Base-by-base conservation (phyloP, 2,888 invertebrate species). In the Eustalomyia histrio region DNA sequence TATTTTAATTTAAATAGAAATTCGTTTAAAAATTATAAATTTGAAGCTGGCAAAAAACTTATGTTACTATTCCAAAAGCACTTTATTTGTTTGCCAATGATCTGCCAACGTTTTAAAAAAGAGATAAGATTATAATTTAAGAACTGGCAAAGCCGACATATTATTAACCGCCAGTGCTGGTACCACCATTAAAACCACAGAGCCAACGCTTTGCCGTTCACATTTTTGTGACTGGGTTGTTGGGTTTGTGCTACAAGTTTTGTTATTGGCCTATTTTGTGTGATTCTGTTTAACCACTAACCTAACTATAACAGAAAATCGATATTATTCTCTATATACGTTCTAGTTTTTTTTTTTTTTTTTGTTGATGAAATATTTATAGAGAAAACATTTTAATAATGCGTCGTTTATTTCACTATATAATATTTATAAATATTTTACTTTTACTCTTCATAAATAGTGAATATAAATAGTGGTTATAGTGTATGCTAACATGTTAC, bases 351-450 rank as follows among this genome's bases (percentile, higher is more conserved):
- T 10, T n/a, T n/a, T n/a, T n/a, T n/a, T n/a, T n/a, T 12, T 2
- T 12, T 12, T 12, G 0, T 39, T 39, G 14, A 12, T 12, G 14
- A 47, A 47, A 47, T 14, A 4, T 6, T 14, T 3, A 47, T n/a
- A 47, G n/a, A 47, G n/a, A 47, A 47, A 24, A 65, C 29, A 71
- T 33, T 65, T 65, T 65, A 53, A 52, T 58, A 58, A 67, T 43
- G 58, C 65, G 39, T 55, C 65, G 35, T 35, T 63, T 73, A 67
- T 76, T 52, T 64, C 47, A 24, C 52, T 17, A 65, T 18, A 52
- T 68, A 63, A 50, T 63, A 57, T 76, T 14, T 53, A 61, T 69
- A 69, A 69, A 69, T 63, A 63, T 57, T 57, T 57, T 24, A 35
- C 69, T 76, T 63, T 57, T 58, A 16, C 50, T 52, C 63, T 57